Evolutionary conservation across 2,797 vertebrate species (phyloP).

Genomic region (Craterocephalus amniculus): DNA sequence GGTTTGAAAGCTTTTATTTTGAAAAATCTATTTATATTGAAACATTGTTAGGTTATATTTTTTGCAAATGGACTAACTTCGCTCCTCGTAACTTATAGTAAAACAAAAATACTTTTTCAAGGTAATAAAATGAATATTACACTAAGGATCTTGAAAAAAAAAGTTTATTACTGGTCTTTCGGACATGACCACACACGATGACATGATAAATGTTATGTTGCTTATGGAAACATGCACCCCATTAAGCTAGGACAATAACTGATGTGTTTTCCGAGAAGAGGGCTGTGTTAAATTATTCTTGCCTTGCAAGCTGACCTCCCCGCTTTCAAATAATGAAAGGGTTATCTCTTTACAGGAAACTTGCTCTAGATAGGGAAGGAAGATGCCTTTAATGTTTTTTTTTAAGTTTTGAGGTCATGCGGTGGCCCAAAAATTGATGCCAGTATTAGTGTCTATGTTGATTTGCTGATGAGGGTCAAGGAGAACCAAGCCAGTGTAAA

Average conservation of each 20-base stretch:
- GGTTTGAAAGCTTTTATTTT: no score
- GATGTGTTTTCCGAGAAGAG: slow-evolving; percentile 46
- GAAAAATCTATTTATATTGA: no score
- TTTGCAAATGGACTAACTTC: no score
- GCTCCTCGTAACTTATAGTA: no score
- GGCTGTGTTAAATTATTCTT: background rate
- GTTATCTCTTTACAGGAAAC: slow-evolving; percentile 72
- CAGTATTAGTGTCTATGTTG: background rate
- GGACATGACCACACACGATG: background rate
- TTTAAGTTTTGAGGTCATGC: slow-evolving; percentile 21
- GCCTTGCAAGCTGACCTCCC: slow-evolving; percentile 44
- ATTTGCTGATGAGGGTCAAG: slow-evolving; percentile 26
- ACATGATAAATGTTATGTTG: background rate
- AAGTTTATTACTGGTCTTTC: no score
- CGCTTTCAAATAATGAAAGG: slow-evolving; percentile 62
- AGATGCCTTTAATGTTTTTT: slow-evolving; percentile 30
- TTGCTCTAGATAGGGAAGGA: slow-evolving; percentile 30
- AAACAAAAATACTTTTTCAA: no score
- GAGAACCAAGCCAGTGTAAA: background rate
- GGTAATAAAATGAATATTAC: no score
- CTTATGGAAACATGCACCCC: background rate
- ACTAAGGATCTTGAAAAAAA: no score
- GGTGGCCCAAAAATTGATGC: slow-evolving; percentile 2
- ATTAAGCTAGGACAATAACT: slow-evolving; percentile 8
- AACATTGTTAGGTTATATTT: no score